Base-by-base conservation (phyloP, 1,140 invertebrate species). In the Saccostrea glomerata region DNA sequence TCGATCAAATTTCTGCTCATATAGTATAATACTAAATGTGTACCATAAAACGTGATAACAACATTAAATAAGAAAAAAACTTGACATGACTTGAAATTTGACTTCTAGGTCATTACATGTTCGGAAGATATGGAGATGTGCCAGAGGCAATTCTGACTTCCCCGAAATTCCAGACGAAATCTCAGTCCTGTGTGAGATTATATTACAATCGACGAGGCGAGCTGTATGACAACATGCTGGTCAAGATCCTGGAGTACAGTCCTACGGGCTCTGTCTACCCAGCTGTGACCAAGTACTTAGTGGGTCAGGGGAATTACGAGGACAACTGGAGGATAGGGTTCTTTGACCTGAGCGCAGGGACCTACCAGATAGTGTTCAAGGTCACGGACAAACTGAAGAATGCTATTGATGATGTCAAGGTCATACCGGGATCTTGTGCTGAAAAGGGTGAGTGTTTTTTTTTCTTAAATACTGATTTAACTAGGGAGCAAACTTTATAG, bases 201-300 rank as follows among this genome's bases (percentile, higher is more conserved):
- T 90, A 89, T 82, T 93, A 93, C 88, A 91, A 92, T 88, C 87
- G 91, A 54, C 85, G 91, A 36, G 92, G 92, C 9, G n/a, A 30
- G 30, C 55, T 90, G 1, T 23, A 20, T 13, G 40, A 86, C 17
- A 89, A 90, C 0, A 23, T 92, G 30, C 15, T 88, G 7, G 91
- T 92, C 12, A 84, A 58, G 13, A 82, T 84, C 9, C 77, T 90
- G 56, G 58, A 90, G 12, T 86, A 87, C 40, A 87, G 40, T 17
- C 11, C 82, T n/a, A 54, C 36, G 20, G 86, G 70, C 5, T 23
- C 23, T 0, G 12, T n/a, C 40, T 12, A 77, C 56, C 47, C n/a
- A 56, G 47, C 70, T 1, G 25, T 25, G 0, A 25, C 82, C 12
- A 11, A 82, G 3, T 91, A 88, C 87, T 17, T 54, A 0, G 56